These are phyloP conservation scores for Stegastes partitus DNA, from an alignment of 2,113 vertebrate genomes.

Conservation along the genomic window DNA sequence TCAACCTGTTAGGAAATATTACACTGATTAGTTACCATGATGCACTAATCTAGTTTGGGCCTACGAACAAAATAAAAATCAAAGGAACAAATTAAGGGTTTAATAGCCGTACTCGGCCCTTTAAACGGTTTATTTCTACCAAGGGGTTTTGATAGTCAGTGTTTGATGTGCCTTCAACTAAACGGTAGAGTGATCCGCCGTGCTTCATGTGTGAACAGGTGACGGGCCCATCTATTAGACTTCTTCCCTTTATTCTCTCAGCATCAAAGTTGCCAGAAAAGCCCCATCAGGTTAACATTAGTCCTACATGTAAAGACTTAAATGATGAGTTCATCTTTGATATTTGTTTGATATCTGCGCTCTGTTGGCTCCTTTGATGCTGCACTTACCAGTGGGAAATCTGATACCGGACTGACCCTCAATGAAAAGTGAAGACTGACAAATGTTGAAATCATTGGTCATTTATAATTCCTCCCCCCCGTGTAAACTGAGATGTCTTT, in stretches of 20 bases:
- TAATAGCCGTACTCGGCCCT: slow-evolving; percentile 12
- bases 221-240: slow-evolving; percentile 58
- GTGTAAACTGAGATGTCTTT: slow-evolving; percentile 22
- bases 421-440: slow-evolving; percentile 40
- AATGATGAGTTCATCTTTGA: slow-evolving; percentile 75
- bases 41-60: slow-evolving; percentile 6
- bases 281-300: slow-evolving; percentile 72
- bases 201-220: slow-evolving; percentile 78
- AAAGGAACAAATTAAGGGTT: slow-evolving; percentile 37
- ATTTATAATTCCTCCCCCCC: not conserved
- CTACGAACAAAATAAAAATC: slow-evolving; percentile 20
- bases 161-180: slow-evolving; percentile 74
- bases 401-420: slow-evolving; percentile 45
- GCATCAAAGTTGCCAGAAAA: slow-evolving; percentile 78
- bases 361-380: slow-evolving; percentile 60
- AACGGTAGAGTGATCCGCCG: slow-evolving; percentile 44
- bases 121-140: slow-evolving; percentile 41
- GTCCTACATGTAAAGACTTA: slow-evolving; percentile 64
- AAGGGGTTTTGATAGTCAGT: slow-evolving; percentile 51
- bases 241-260: slow-evolving; percentile 68
- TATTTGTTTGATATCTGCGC: slow-evolving; percentile 76
- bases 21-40: slow-evolving; percentile 7
- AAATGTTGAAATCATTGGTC: slow-evolving; percentile 25
- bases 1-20: slow-evolving; percentile 14
- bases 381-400: slow-evolving; percentile 40